A percentile compares a stretch with the other conserved stretches of the same genome.
phyloP scores from a whole-genome alignment of 2,888 invertebrate genomes.

The Aspidapion aeneum region DNA sequence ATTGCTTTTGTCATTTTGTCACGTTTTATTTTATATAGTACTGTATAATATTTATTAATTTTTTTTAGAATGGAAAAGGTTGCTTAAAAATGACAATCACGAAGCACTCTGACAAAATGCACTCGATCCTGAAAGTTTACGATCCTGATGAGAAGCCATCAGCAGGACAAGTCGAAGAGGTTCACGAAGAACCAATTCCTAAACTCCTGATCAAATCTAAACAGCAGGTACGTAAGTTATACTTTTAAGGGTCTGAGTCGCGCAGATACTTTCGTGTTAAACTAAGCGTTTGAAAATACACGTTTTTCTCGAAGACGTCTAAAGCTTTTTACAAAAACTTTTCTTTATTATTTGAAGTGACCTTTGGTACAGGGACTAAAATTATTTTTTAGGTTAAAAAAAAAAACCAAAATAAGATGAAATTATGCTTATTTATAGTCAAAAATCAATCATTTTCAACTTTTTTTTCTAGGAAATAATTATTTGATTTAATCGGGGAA shows the following conservation, averaged over 20 bases:
- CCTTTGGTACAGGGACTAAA: no score
- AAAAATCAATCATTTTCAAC: no score
- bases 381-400: no score
- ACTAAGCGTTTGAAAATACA: no score
- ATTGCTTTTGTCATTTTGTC: background rate
- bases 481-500: no score
- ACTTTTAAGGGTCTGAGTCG: no score
- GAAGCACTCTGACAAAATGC: slow-evolving; percentile 44
- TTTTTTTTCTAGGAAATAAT: no score
- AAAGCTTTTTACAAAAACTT: no score
- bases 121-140: slow-evolving; percentile 46
- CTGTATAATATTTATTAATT: no score
- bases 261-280: background rate
- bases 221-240: slow-evolving; percentile 25
- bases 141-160: slow-evolving; percentile 32
- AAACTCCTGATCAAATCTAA: slow-evolving; percentile 42
- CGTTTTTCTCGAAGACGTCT: no score
- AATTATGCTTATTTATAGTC: no score
- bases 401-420: background rate
- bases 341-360: no score
- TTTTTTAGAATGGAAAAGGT: slow-evolving; percentile 26
- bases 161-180: slow-evolving; percentile 22
- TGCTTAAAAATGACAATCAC: slow-evolving; percentile 47
- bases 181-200: slow-evolving; percentile 35
- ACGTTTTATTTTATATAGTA: background rate